Evolutionary conservation across 2,113 vertebrate species (phyloP), one percentile per base, ranked within the genome.

Genomic region (Thinocorus orbignyianus): DNA sequence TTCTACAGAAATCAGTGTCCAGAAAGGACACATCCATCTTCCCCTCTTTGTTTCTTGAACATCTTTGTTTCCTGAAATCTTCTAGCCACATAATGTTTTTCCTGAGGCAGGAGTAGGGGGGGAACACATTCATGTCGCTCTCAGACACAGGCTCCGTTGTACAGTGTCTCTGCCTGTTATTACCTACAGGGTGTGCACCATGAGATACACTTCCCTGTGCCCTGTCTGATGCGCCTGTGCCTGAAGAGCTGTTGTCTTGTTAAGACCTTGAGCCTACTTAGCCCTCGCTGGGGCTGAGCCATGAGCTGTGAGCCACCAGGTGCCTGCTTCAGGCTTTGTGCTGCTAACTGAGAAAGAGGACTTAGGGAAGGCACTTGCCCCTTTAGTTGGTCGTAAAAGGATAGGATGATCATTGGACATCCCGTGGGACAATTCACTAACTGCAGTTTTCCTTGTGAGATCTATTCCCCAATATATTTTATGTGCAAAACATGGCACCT

Each of bases 261-360:
- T 95, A 86, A 91, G 76, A 78, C 22, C n/a, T 91, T 85, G 54
- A 88, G 57, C 31, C 79, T 91, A 61, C 86, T 92, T 86, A 92
- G 78, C 86, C 52, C 64, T 90, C 65, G 33, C 77, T 86, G 25
- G 77, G 52, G 46, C 93, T 79, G 72, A 86, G 74, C 54, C 89
- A 39, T 14, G 58, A 80, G 58, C 69, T 30, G 22, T 69, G 71
- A 82, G 58, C 41, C 64, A 17, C 46, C 26, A 55, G 33, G 20
- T 55, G 57, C 16, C 46, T 81, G 91, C 65, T 68, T 60, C 33
- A 33, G 57, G 35, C 65, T 31, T 22, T 22, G 55, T 54, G 37
- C 54, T 77, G 68, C 39, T 78, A 22, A 24, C 61, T 72, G 79
- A 61, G 84, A 54, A 72, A 57, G 15, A 28, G 41, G 33, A 19